Base-by-base conservation (phyloP, 2,113 vertebrate genomes). In the Muscicapa adusta region DNA sequence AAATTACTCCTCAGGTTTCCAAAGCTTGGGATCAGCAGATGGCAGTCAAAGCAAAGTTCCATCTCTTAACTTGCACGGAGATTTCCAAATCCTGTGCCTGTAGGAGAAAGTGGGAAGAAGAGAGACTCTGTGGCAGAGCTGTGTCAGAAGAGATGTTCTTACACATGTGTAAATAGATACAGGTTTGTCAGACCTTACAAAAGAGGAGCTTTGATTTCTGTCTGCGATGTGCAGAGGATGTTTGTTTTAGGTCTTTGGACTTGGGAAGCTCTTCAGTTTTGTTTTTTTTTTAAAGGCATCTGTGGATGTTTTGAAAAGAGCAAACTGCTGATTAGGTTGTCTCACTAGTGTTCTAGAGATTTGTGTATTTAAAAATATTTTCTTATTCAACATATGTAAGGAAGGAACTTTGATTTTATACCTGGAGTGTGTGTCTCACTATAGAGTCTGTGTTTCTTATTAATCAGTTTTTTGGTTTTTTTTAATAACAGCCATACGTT, bases 31-130 rank as follows among this genome's bases (percentile, higher is more conserved):
- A 96, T 97, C 96, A 97, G 96, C 96, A 98, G 97, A 91, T 97
- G 96, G 97, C 96, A 98, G 97, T 97, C 96, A 98, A 97, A 94
- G 60, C 97, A 97, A 97, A 95, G 95, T 95, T 95, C 93, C 88
- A 40, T 93, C 45, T 90, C 51, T 62, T 72, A 9, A 76, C 60
- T 67, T 66, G 86, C 42, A 4, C 9, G 14, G 85, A 91, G 68
- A 26, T 91, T 89, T 88, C 36, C 54, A 85, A 76, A 58, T 76
- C 23, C 45, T 2, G 3, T 80, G 66, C 61, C 40, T 72, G 17
- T 48, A 76, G 57, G 42, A 93, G 47, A 88, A 86, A 72, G 63
- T 47, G 45, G 54, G 63, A 74, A 54, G 51, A 66, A 54, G 51
- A 66, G n/a, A 74, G 25, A 33, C 45, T 24, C 15, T 36, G 67